phyloP scores from a whole-genome alignment of 2,888 invertebrate genomes.

The Drosophila nr. medialis region DNA sequence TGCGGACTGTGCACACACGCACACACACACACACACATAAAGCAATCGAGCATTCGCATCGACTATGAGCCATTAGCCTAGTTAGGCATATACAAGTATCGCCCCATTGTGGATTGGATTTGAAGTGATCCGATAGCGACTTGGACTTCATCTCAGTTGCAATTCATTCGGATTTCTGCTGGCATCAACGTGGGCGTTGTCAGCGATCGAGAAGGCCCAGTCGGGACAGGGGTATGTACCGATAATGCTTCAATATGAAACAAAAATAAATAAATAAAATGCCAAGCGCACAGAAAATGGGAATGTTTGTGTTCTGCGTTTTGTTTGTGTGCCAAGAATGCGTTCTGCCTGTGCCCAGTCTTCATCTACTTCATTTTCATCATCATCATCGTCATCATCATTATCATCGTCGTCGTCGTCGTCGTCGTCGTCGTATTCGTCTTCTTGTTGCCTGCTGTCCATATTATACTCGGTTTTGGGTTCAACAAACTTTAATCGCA shows the following conservation, averaged over 20 bases:
- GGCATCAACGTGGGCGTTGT: conserved; percentile 10
- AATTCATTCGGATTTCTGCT: conserved; percentile 44
- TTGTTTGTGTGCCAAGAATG: conserved; percentile 64
- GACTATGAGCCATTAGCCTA: conserved; percentile 49
- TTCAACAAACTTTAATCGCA: conserved; percentile 76
- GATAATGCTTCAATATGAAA: conserved; percentile 54
- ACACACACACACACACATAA: not conserved
- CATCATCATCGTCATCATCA: not conserved
- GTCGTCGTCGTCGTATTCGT: not conserved
- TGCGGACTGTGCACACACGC: not conserved
- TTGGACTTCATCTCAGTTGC: conserved; percentile 45
- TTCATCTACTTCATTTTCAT: conserved; percentile 4
- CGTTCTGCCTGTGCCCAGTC: conserved; percentile 27
- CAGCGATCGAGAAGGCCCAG: not conserved
- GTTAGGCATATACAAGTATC: conserved; percentile 29
- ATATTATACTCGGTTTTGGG: conserved; percentile 34
- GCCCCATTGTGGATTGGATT: conserved; percentile 21
- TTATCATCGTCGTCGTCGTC: not conserved
- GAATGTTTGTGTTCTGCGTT: conserved; percentile 67
- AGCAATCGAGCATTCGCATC: conserved; percentile 43
- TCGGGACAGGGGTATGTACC: conserved; percentile 16
- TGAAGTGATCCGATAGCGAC: conserved; percentile 27
- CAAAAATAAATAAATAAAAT: conserved; percentile 52
- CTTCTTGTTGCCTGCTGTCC: conserved; percentile 2
- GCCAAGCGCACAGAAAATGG: conserved; percentile 34